These are phyloP conservation scores for Nasonia giraulti DNA, from an alignment of 1,140 invertebrate genomes.

Conservation along the genomic window DNA sequence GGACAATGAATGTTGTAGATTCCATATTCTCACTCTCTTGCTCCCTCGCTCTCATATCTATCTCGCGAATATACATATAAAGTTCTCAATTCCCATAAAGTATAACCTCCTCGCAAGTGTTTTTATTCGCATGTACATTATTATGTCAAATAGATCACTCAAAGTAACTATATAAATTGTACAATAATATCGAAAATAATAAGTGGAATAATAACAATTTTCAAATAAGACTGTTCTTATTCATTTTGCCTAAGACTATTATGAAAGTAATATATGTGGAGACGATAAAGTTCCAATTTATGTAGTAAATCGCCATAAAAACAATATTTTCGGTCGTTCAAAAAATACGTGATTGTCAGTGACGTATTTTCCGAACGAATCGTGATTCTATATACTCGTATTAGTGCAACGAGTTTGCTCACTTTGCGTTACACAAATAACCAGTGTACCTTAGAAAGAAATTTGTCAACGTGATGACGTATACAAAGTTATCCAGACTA, in stretches of 20 bases:
- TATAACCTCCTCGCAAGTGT: not conserved
- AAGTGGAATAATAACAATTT: constrained; percentile 26
- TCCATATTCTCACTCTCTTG: constrained; percentile 24
- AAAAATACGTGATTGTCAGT: constrained; percentile 10
- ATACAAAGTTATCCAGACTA: constrained; percentile 49
- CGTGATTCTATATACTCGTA: not conserved
- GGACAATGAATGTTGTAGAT: constrained; percentile 11
- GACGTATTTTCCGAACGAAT: constrained; percentile 16
- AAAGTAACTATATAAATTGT: constrained; percentile 25
- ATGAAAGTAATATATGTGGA: constrained; percentile 15
- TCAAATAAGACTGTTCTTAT: constrained; percentile 14
- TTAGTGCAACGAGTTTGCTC: not conserved
- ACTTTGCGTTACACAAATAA: constrained; percentile 18
- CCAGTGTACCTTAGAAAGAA: not conserved
- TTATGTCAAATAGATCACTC: not conserved
- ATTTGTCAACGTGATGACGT: not conserved
- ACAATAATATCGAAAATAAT: constrained; percentile 27
- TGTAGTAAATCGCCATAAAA: constrained; percentile 16
- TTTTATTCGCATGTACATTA: constrained; percentile 6
- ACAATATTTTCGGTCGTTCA: not conserved
- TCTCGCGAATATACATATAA: constrained; percentile 12
- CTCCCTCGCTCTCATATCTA: not conserved
- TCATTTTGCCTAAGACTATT: not conserved
- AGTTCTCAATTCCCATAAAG: constrained; percentile 27
- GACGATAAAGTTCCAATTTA: not conserved